Evolutionary conservation across 2,797 vertebrate species (phyloP).

Genomic region (Chloroceryle inda): DNA sequence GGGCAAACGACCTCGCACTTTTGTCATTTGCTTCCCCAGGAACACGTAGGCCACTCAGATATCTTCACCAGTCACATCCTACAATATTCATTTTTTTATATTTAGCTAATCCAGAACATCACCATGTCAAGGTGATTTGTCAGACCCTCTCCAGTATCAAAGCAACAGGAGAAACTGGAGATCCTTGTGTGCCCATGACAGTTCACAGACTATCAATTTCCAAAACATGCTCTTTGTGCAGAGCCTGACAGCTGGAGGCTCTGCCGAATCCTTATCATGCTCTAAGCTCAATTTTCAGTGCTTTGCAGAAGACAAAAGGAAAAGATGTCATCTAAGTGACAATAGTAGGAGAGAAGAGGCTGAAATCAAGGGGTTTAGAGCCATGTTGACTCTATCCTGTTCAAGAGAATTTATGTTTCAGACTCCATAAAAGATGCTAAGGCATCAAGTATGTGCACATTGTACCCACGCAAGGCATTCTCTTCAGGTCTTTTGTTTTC

Average conservation of each 20-base stretch:
- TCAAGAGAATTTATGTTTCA: not conserved
- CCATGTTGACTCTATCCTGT: not conserved
- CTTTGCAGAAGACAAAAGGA: conserved; percentile 11
- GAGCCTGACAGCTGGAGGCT: conserved; percentile 5
- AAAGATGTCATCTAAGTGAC: not conserved
- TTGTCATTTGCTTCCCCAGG: not conserved
- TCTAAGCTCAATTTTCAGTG: conserved; percentile 24
- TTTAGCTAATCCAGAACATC: not conserved
- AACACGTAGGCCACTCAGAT: not conserved
- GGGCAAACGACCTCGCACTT: not conserved
- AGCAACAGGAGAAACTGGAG: conserved; percentile 17
- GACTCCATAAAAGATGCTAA: not conserved
- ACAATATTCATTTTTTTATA: not conserved
- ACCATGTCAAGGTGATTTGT: not conserved
- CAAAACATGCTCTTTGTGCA: not conserved
- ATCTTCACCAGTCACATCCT: not conserved
- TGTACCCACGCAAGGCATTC: not conserved
- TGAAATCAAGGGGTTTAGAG: not conserved
- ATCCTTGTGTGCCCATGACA: not conserved
- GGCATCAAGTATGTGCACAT: not conserved
- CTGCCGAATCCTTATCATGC: conserved; percentile 6
- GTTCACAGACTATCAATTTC: conserved; percentile 5
- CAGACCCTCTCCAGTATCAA: conserved; percentile 13
- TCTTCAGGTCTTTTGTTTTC: not conserved
- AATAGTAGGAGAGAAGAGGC: not conserved